phyloP scores from a whole-genome alignment of 2,888 invertebrate genomes.

The Drosophila dives region DNA sequence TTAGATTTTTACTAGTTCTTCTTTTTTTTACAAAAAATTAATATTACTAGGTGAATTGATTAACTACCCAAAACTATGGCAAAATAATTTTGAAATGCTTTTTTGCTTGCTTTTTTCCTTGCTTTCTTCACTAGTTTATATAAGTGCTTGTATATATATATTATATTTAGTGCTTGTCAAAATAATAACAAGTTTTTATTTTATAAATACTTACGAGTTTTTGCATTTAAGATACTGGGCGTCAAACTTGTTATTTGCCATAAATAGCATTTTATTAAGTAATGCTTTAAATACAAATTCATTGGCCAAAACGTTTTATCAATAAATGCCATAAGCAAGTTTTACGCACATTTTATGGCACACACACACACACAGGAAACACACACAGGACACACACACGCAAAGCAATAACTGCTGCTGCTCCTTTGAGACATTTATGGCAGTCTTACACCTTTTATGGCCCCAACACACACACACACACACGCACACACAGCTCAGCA shows the following conservation, averaged over 20 bases:
- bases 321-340: constrained; percentile 78
- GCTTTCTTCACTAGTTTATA: background rate
- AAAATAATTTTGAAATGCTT: background rate
- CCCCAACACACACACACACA: constrained; percentile 27
- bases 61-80: background rate
- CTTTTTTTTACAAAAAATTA: too few species aligned
- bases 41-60: too few species aligned
- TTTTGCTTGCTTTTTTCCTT: background rate
- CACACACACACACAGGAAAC: constrained; percentile 17
- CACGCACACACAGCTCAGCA: constrained; percentile 30
- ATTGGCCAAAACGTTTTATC: constrained; percentile 77
- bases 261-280: constrained; percentile 52
- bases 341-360: constrained; percentile 78
- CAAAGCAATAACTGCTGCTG: constrained; percentile 33
- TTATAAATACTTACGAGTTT: background rate
- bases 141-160: too few species aligned
- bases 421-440: constrained; percentile 65
- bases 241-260: constrained; percentile 26
- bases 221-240: constrained; percentile 2
- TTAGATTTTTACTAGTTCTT: too few species aligned
- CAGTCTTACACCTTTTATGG: constrained; percentile 74
- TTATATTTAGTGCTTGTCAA: background rate
- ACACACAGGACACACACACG: background rate
- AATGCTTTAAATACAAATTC: constrained; percentile 70
- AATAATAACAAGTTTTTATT: background rate